Base-by-base conservation (phyloP, 1,140 invertebrate genomes). In the Anadara kagoshimensis region DNA sequence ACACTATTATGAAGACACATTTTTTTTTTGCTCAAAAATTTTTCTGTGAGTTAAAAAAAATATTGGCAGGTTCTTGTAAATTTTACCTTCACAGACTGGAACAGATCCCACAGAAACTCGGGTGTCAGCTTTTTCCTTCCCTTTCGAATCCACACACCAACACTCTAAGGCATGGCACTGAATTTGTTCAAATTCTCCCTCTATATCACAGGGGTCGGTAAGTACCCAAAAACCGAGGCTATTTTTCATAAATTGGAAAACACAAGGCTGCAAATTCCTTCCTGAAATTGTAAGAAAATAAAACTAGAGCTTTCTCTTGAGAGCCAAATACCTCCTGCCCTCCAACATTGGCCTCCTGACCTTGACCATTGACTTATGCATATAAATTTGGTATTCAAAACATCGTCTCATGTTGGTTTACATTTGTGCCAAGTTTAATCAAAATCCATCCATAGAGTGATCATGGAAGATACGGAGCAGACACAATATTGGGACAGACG, bases 131-230 rank as follows among this genome's bases (percentile, higher is more conserved):
- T 83, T 80, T 47, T 81, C 77, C 5, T 58, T 64, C 7, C 84
- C 84, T 5, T 72, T 65, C 7, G 66, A 61, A 47, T 83, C 80
- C 2, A 84, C 82, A 69, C 85, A 87, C 84, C 84, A 87, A 51
- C 85, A 87, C 16, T 68, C 72, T 8, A 71, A 69, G 0, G 53
- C 63, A 3, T 69, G 79, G 69, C 85, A 87, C 76, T 87, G 85
- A 44, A 75, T 65, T 18, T 68, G 66, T 29, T 81, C 69, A 67
- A 75, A 87, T 20, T 78, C 75, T 3, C 85, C 85, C 44, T 76
- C 68, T 0, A 36, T 12, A 5, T 76, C 77, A 71, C 84, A 87
- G 69, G 0, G 82, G 81, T 5, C 76, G 58, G 41, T 71, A 83
- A 36, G 24, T 29, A 29, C 84, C 84, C 45, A 85, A 58, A 81